Percentiles rank a stretch among this genome's conserved stretches.
These are phyloP conservation scores for Barypeithes pellucidus DNA, from an alignment of 2,888 invertebrate species.

Conservation along the genomic window DNA sequence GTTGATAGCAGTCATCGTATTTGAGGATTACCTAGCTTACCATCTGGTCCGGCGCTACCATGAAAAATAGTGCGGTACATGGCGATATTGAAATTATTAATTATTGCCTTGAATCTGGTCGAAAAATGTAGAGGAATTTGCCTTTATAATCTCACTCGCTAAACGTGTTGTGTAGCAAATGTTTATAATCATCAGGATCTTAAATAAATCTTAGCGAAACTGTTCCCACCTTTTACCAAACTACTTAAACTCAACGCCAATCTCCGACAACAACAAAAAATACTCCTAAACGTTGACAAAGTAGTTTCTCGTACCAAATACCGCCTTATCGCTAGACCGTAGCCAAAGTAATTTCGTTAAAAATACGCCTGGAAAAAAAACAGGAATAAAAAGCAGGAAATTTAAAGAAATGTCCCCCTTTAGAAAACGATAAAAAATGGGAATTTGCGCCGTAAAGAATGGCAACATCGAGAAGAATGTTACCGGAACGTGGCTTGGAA, in stretches of 20 bases:
- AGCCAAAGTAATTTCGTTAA: constrained; percentile 23
- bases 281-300: neutral
- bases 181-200: no score
- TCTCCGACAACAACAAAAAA: neutral
- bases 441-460: constrained; percentile 19
- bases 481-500: constrained; percentile 10
- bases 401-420: constrained; percentile 24
- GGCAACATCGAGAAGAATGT: constrained; percentile 18
- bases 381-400: constrained; percentile 17
- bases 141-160: no score
- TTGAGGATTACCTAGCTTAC: no score
- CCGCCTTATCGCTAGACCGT: constrained; percentile 17
- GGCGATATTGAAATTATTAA: no score
- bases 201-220: no score
- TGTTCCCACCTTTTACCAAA: neutral
- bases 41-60: no score
- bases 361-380: constrained; percentile 16
- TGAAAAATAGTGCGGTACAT: no score
- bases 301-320: constrained; percentile 1
- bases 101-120: no score
- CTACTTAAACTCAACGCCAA: neutral
- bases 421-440: constrained; percentile 27
- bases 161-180: no score
- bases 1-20: no score
- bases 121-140: no score